These are phyloP conservation scores for Tenthredo notha DNA, from an alignment of 2,888 invertebrate genomes.

Conservation along the genomic window DNA sequence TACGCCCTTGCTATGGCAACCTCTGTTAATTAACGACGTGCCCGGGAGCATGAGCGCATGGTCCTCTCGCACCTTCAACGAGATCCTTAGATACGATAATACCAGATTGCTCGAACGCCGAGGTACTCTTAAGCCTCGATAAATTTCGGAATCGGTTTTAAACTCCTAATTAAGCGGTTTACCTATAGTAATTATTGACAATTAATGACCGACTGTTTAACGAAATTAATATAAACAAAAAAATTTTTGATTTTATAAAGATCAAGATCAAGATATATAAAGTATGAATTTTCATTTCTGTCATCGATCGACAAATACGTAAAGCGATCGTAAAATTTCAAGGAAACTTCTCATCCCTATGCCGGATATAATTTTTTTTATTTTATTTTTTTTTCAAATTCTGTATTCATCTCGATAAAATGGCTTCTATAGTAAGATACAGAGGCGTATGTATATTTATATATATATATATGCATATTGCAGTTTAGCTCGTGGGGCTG, in stretches of 20 bases:
- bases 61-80: constrained; percentile 64
- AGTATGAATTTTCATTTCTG: too few relatives aligned
- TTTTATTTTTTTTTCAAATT: neutral
- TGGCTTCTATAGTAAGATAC: neutral
- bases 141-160: constrained; percentile 73
- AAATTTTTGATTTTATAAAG: too few relatives aligned
- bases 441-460: neutral
- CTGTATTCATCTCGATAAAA: neutral
- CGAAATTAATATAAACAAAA: neutral
- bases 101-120: constrained; percentile 58
- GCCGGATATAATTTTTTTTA: neutral
- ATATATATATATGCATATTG: neutral
- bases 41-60: constrained; percentile 63
- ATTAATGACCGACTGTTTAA: neutral
- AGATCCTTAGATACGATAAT: constrained; percentile 73
- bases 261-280: too few relatives aligned
- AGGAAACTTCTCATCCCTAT: neutral
- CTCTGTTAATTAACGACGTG: constrained; percentile 73
- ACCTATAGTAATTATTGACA: constrained; percentile 69
- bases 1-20: constrained; percentile 22
- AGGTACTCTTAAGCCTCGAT: constrained; percentile 65
- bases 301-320: too few relatives aligned
- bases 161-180: constrained; percentile 74
- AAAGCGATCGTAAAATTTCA: neutral
- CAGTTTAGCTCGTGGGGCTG: neutral